Percentiles rank a stretch among this genome's conserved stretches.
Evolutionary conservation across 2,113 vertebrate species (phyloP).

Genomic region (Pithys albifrons): DNA sequence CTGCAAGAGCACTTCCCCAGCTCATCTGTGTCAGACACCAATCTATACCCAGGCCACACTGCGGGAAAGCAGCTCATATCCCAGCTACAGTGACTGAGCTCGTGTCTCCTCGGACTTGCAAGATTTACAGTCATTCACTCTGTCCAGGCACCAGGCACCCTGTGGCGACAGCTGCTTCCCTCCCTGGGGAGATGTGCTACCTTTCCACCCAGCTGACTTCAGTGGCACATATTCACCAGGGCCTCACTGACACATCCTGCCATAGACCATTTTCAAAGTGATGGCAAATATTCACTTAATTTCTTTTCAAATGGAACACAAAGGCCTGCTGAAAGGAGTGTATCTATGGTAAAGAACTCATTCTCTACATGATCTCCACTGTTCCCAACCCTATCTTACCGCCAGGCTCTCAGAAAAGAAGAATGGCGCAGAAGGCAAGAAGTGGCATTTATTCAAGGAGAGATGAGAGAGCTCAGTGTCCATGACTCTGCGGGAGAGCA

Average conservation of each 20-base stretch:
- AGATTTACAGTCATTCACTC: background rate
- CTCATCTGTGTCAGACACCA: background rate
- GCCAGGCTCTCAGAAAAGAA: background rate
- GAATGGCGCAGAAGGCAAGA: background rate
- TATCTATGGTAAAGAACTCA: background rate
- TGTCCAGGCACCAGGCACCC: background rate
- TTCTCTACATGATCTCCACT: background rate
- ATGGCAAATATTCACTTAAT: background rate
- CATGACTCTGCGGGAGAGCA: background rate
- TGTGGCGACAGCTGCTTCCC: background rate
- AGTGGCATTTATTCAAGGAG: background rate
- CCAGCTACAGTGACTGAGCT: background rate
- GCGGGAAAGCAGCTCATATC: background rate
- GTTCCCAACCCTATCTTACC: background rate
- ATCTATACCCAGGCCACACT: background rate
- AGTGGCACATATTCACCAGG: background rate
- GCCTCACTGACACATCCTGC: background rate
- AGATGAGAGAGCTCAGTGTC: background rate
- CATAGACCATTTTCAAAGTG: background rate
- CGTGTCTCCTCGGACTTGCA: fast-evolving
- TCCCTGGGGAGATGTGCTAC: background rate
- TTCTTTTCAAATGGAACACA: background rate
- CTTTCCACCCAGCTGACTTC: background rate
- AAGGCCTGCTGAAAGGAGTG: background rate
- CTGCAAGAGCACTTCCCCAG: background rate